Evolutionary conservation across 2,888 invertebrate genomes (phyloP).

Genomic region (Dynastes hyllus): DNA sequence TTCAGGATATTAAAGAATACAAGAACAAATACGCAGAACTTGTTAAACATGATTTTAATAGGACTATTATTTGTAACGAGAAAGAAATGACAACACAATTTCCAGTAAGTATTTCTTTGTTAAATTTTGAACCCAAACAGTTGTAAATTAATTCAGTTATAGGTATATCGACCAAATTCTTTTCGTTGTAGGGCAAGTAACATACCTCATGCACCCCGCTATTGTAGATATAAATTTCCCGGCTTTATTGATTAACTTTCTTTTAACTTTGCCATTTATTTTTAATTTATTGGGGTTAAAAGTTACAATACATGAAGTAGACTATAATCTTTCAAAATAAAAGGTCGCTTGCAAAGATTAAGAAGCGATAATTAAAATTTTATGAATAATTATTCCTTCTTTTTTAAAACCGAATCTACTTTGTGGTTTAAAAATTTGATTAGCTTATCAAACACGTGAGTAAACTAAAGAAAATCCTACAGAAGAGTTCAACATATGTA

Average conservation of each 20-base stretch:
- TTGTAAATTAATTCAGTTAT: constrained; percentile 5
- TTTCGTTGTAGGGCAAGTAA: neutral
- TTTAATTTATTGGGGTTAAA: no score
- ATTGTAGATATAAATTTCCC: constrained; percentile 1
- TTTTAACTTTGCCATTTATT: neutral
- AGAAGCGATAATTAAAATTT: no score
- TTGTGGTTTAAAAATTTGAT: no score
- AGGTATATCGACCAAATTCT: neutral
- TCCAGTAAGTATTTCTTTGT: constrained; percentile 31
- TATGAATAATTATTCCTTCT: no score
- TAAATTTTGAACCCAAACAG: neutral
- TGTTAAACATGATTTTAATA: constrained; percentile 54
- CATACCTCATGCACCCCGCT: neutral
- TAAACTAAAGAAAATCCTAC: no score
- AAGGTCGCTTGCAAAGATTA: no score
- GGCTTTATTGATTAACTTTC: constrained; percentile 5
- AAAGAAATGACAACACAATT: constrained; percentile 32
- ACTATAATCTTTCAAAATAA: no score
- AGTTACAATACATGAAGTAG: no score
- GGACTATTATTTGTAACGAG: constrained; percentile 54
- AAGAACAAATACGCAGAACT: constrained; percentile 30
- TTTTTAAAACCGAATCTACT: no score
- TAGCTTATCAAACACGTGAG: no score
- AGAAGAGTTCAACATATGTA: no score
- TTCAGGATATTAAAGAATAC: constrained; percentile 54